Percentiles rank a stretch among this genome's conserved stretches.
Conservation (phyloP, 2,888 invertebrate species). For the Sussaba pulchella region DNA sequence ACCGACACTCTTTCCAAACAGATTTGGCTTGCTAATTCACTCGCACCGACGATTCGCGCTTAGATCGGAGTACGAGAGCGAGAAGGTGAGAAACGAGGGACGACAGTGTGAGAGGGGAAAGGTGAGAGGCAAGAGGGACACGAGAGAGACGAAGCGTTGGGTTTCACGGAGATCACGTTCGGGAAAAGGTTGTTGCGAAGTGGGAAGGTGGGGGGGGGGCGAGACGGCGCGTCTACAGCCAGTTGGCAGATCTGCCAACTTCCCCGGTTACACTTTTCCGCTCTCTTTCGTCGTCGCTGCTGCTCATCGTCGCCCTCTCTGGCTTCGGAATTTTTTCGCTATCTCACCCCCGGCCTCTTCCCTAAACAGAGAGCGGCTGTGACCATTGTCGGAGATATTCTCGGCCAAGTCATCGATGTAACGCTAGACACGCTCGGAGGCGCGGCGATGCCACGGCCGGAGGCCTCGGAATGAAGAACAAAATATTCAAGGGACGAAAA, state of each 20-base stretch:
- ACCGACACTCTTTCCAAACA: constrained; percentile 44
- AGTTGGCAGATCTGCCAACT: constrained; percentile 77
- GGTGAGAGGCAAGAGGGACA: not conserved
- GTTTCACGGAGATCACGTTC: constrained; percentile 12
- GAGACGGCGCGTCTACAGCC: constrained; percentile 58
- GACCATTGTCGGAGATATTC: constrained; percentile 73
- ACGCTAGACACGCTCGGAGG: constrained; percentile 30
- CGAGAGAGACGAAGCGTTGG: not conserved
- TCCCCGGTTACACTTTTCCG: constrained; percentile 65
- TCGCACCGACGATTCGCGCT: constrained; percentile 45
- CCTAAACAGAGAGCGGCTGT: no score
- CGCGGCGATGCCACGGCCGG: constrained; percentile 25
- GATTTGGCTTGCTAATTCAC: constrained; percentile 72
- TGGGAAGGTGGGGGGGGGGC: constrained; percentile 35
- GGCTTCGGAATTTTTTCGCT: not conserved
- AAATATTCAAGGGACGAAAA: constrained; percentile 25
- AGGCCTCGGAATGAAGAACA: constrained; percentile 46
- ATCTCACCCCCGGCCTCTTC: not conserved
- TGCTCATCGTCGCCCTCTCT: constrained; percentile 29
- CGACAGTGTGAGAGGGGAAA: no score
- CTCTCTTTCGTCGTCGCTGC: constrained; percentile 57
- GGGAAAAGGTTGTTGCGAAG: no score
- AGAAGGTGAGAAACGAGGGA: constrained; percentile 33
- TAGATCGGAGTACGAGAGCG: constrained; percentile 19
- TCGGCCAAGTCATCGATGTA: constrained; percentile 61